Base-by-base conservation (phyloP, 2,113 vertebrate species). In the Eulemur rufifrons region DNA sequence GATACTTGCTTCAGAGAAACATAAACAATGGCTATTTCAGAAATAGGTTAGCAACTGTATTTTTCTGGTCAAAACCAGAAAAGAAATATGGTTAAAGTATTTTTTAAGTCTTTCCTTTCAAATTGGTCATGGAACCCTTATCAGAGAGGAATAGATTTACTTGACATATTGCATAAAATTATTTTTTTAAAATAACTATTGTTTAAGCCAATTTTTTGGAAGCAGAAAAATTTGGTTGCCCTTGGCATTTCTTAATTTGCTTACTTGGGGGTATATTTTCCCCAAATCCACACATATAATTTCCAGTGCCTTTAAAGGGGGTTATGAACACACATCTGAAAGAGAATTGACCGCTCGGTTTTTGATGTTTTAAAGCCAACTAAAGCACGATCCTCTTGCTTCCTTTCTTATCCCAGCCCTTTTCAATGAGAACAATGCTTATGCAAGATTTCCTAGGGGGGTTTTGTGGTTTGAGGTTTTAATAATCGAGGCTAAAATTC, bases 401-500 rank as follows among this genome's bases (percentile, higher is more conserved):
- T 98, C 98, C 97, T 98, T 97, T 97, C 0, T 93, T 89, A 93
- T 98, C 80, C 91, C 94, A 95, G 64, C n/a, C 82, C 69, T 97
- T 84, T 92, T 97, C 98, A 98, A 54, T 89, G 95, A 98, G 96
- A 98, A 87, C 95, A 98, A 98, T 98, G 91, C 97, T 98, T 98
- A 98, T 68, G 97, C 97, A 98, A 98, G 97, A 94, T 97, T 97
- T 98, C 98, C 98, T 98, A 63, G 37, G 98, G 98, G 98, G 97
- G 63, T 84, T 21, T 95, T n/a, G 88, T 94, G 96, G 90, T 73
- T 97, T 98, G 98, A 98, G 96, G 94, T 97, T 98, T 97, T 93
- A 96, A 92, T 94, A 97, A 97, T 97, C 81, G 95, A 97, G 97
- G 98, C 96, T 98, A 89, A 96, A 97, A 98, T 98, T 98, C 97